Conservation (phyloP, 2,113 vertebrate species). For the Solenodon paradoxus region DNA sequence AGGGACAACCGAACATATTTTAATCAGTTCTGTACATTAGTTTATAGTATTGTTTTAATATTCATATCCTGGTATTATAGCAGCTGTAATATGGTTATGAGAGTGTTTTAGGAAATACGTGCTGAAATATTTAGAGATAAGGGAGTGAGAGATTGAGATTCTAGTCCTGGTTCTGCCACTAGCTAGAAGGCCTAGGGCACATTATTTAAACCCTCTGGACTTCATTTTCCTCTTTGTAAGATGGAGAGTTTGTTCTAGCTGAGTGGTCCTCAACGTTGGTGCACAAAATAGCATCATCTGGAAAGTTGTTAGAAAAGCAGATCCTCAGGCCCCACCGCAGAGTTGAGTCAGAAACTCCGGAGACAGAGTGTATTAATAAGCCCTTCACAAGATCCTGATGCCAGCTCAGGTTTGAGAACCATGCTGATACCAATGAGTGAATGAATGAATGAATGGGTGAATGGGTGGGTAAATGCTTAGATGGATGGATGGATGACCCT, state of each 20-base stretch:
- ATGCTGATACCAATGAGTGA: no score
- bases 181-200: neutral
- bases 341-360: neutral
- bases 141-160: neutral
- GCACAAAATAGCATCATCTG: neutral
- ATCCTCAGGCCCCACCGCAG: neutral
- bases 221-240: neutral
- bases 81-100: neutral
- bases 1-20: neutral
- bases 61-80: neutral
- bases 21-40: neutral
- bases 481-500: no score
- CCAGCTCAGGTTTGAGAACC: neutral
- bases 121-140: no score
- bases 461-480: no score
- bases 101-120: neutral
- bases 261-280: neutral
- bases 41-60: neutral
- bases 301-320: neutral
- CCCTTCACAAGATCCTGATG: neutral
- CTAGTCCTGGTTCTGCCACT: neutral
- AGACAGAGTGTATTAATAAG: neutral
- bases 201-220: neutral
- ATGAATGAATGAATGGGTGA: no score
- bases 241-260: neutral